Evolutionary conservation across 2,113 vertebrate species (phyloP), one percentile per base, ranked within the genome.

Genomic region (Ursus arctos): DNA sequence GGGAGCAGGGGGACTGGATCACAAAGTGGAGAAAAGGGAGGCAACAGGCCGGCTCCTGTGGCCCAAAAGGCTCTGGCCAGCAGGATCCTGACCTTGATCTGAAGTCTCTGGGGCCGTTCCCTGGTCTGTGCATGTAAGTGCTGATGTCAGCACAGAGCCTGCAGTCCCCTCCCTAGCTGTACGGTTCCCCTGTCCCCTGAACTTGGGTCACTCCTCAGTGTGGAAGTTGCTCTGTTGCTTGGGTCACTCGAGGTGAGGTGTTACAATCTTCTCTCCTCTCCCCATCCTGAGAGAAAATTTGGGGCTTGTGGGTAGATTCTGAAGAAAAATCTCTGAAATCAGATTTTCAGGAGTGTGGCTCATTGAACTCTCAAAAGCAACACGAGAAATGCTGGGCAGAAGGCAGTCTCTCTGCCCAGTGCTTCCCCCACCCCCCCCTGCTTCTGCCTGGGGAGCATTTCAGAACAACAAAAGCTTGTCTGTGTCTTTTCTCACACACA

Each of bases 381-480:
- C 81, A 36, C 72, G 49, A 43, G 79, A 96, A 95, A 77, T 97
- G 71, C 77, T 80, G 91, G 91, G 40, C 84, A 55, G 91, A 96
- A 91, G 83, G 86, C 81, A 26, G 93, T 31, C 88, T 84, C 33
- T 15, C 4, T 9, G 47, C 67, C 47, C 26, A 2, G 1, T 0
- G 1, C 21, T 43, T 6, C 43, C 31, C 33, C 53, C 10, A 6
- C 79, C 71, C 4, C 43, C 5, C 43, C 31, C 26, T 67, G 43
- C 43, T 53, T n/a, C 79, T 67, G 16, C 59, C 77, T 72, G 91
- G 92, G 93, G 91, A 94, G 95, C 51, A 28, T 96, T 96, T 97
- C 82, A 88, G 53, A 80, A 65, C 31, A 95, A 96, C 93, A 98
- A 94, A 96, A 97, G 88, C 82, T 24, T 16, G 40, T 79, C 91